Percentiles rank a stretch among this genome's conserved stretches.
These are phyloP conservation scores for Drosophila peninsularis DNA, from an alignment of 2,888 invertebrate species.

Conservation along the genomic window DNA sequence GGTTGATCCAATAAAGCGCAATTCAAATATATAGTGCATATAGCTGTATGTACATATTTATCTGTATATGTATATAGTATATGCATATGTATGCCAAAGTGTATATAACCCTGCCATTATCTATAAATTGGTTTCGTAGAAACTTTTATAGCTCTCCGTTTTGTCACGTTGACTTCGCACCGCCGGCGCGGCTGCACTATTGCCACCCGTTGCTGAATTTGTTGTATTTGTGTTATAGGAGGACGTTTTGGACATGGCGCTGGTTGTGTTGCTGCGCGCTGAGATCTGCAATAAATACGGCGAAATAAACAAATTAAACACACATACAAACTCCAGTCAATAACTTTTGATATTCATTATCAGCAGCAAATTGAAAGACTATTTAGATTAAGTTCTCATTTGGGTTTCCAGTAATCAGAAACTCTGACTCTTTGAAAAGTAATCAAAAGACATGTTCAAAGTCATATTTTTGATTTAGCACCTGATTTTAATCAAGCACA, in stretches of 20 bases:
- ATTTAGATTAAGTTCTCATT: slow-evolving; percentile 27
- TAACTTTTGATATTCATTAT: slow-evolving; percentile 5
- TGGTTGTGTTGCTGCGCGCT: slow-evolving; percentile 58
- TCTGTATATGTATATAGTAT: slow-evolving; percentile 31
- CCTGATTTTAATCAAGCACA: slow-evolving; percentile 59
- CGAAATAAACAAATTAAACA: not conserved
- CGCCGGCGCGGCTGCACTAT: slow-evolving; percentile 40
- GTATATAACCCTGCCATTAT: slow-evolving; percentile 34
- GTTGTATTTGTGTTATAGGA: slow-evolving; percentile 29
- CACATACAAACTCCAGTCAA: not conserved
- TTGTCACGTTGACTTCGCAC: slow-evolving; percentile 78
- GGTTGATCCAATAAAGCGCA: slow-evolving; percentile 69
- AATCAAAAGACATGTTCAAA: slow-evolving; percentile 49
- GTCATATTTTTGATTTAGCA: slow-evolving; percentile 52
- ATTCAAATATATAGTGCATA: slow-evolving; percentile 36
- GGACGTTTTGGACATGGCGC: slow-evolving; percentile 44
- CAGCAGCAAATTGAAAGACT: slow-evolving; percentile 10
- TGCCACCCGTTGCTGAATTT: slow-evolving; percentile 18
- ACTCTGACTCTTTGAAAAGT: slow-evolving; percentile 25
- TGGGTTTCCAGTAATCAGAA: slow-evolving; percentile 39
- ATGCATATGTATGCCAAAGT: slow-evolving; percentile 22
- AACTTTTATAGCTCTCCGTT: slow-evolving; percentile 81
- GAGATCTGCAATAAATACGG: slow-evolving; percentile 67
- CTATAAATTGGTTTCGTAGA: slow-evolving; percentile 84
- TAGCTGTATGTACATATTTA: slow-evolving; percentile 6